Conservation (phyloP, 2,797 vertebrate genomes). For the Okamejei kenojei region DNA sequence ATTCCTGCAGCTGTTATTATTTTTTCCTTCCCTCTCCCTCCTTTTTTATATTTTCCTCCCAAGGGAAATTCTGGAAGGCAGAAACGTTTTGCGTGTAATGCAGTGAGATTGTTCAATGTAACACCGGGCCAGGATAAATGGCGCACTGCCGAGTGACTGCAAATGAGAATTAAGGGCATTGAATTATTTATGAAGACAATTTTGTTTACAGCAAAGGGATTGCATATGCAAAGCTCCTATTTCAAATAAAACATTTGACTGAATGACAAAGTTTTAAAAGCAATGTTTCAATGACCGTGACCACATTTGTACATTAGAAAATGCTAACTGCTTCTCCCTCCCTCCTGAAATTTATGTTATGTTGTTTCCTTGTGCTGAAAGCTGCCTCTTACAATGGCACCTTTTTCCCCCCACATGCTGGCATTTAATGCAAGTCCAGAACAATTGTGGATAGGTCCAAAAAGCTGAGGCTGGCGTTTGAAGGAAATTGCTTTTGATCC, state of each 20-base stretch:
- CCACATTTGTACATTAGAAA: background rate
- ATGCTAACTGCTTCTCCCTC: too few relatives aligned
- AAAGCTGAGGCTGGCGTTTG: background rate
- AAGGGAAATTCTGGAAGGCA: slow-evolving; percentile 1
- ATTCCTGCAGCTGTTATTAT: too few relatives aligned
- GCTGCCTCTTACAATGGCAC: background rate
- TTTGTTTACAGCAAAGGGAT: slow-evolving; percentile 22
- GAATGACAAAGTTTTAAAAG: slow-evolving; percentile 15
- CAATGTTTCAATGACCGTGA: background rate
- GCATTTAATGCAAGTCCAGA: background rate
- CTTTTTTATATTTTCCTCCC: background rate
- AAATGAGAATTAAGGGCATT: slow-evolving; percentile 29
- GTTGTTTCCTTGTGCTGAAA: background rate
- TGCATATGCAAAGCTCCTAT: slow-evolving; percentile 5
- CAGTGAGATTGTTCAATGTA: slow-evolving; percentile 13
- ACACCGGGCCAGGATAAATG: background rate
- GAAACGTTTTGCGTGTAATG: slow-evolving; percentile 6
- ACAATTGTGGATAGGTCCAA: background rate
- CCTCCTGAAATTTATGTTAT: too few relatives aligned
- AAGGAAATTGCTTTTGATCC: slow-evolving; percentile 16
- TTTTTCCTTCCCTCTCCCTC: background rate
- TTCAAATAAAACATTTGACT: slow-evolving; percentile 9
- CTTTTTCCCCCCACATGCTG: background rate
- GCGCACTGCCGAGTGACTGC: slow-evolving; percentile 11
- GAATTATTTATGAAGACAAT: slow-evolving; percentile 35